These are phyloP conservation scores for Pristionchus japonicus DNA, from an alignment of 2,888 invertebrate species.

Conservation along the genomic window DNA sequence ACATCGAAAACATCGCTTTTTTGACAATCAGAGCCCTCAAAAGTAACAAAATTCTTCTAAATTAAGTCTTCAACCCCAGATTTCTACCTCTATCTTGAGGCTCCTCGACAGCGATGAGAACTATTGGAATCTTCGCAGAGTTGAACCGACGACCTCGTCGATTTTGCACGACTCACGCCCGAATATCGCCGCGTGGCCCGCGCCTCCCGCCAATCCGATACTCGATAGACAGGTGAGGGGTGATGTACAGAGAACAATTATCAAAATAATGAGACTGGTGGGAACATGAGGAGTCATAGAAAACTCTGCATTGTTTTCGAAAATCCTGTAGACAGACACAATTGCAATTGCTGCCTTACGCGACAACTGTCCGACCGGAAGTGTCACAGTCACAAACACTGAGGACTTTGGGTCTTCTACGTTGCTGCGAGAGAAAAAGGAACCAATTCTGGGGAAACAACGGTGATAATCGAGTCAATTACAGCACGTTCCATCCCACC, in stretches of 20 bases:
- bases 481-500: not conserved
- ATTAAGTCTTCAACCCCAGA: too few relatives aligned
- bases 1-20: too few relatives aligned
- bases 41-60: too few relatives aligned
- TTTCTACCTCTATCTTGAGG: not conserved
- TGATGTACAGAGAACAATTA: too few relatives aligned
- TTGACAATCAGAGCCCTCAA: too few relatives aligned
- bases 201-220: constrained; percentile 62
- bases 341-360: too few relatives aligned
- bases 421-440: not conserved
- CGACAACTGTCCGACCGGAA: too few relatives aligned
- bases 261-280: too few relatives aligned
- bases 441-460: not conserved
- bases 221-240: constrained; percentile 40
- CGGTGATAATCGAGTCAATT: not conserved
- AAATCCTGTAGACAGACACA: too few relatives aligned
- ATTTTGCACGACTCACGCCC: constrained; percentile 64
- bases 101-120: constrained; percentile 26
- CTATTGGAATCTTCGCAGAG: constrained; percentile 23
- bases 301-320: not conserved
- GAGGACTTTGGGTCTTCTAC: not conserved
- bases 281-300: too few relatives aligned
- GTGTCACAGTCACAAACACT: too few relatives aligned
- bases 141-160: constrained; percentile 4
- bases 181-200: constrained; percentile 73